These are phyloP conservation scores for Aphelenchoides besseyi DNA, from an alignment of 1,140 invertebrate genomes.

Conservation along the genomic window DNA sequence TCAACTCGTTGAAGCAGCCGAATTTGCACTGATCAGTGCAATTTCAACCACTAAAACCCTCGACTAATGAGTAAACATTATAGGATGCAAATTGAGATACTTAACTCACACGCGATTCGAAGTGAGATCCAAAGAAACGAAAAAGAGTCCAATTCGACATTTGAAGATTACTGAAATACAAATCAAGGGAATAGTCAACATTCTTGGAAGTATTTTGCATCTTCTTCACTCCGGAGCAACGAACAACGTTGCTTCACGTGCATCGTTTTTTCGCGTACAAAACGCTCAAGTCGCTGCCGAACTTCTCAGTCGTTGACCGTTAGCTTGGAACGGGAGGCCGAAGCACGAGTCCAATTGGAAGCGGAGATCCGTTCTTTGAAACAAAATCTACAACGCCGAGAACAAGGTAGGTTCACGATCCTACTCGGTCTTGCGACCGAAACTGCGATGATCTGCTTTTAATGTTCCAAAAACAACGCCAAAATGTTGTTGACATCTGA, in stretches of 20 bases:
- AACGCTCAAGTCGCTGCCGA: constrained; percentile 77
- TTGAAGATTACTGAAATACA: constrained; percentile 75
- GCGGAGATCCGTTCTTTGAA: constrained; percentile 31
- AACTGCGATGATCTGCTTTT: too few relatives aligned
- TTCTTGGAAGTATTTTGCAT: constrained; percentile 85
- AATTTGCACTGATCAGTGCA: constrained; percentile 45
- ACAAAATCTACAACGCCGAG: constrained; percentile 23
- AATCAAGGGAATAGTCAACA: constrained; percentile 77
- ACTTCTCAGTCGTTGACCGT: constrained; percentile 21
- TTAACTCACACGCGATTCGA: constrained; percentile 74
- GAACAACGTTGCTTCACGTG: constrained; percentile 65
- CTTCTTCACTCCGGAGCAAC: constrained; percentile 73
- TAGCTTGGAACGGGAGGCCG: constrained; percentile 32
- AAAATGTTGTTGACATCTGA: neutral
- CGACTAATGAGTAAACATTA: too few relatives aligned
- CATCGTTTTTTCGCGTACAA: constrained; percentile 78
- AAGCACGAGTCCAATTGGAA: constrained; percentile 33
- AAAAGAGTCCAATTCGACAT: constrained; percentile 73
- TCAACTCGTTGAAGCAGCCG: neutral
- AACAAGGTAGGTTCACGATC: constrained; percentile 3
- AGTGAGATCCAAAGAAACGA: constrained; percentile 71
- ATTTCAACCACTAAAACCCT: constrained; percentile 70
- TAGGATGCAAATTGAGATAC: too few relatives aligned
- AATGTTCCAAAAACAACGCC: neutral
- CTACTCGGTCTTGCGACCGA: too few relatives aligned